Base-by-base conservation (phyloP, 2,797 vertebrate species). In the Rostrhamus sociabilis region DNA sequence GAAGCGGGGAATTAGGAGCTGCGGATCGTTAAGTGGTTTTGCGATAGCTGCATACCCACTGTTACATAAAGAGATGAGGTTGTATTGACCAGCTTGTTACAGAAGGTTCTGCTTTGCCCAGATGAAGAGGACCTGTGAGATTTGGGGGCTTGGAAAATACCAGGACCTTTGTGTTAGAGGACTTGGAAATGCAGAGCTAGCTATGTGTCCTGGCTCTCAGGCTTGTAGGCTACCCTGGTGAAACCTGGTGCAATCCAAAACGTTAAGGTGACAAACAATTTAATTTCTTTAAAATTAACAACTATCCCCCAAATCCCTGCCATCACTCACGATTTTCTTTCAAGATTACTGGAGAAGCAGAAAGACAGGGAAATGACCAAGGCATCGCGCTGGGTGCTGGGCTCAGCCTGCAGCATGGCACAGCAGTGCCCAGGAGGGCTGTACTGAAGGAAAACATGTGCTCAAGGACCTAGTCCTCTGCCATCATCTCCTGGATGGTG, bases 1-100 rank as follows among this genome's bases (percentile, higher is more conserved):
- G 18, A 85, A 92, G 77, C 31, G 56, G 72, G 78, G 59, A 85
- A 94, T 93, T 92, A 89, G 59, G 43, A 91, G 60, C 40, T 73
- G 29, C n/a, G 68, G 87, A 52, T 79, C 2, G 0, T 79, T 87
- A 91, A 82, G 81, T 13, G 29, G 55, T 92, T 93, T 87, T 60
- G 20, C 82, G 86, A 50, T n/a, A 45, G 2, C 3, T 63, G 6
- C 11, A 11, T 22, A 42, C 27, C 15, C 19, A 3, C 17, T 43
- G 56, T 92, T 92, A 79, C 0, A 10, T 94, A 93, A 95, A 75
- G 59, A 43, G 31, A 72, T 11, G 5, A 82, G 50, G 59, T 18
- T 72, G 3, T 69, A 25, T 22, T 82, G 47, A 84, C 34, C 71
- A 89, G 40, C 19, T 5, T 12, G 10, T 85, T 94, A 89, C 4